phyloP scores from a whole-genome alignment of 1,140 invertebrate genomes.

The Harpegnathos saltator region DNA sequence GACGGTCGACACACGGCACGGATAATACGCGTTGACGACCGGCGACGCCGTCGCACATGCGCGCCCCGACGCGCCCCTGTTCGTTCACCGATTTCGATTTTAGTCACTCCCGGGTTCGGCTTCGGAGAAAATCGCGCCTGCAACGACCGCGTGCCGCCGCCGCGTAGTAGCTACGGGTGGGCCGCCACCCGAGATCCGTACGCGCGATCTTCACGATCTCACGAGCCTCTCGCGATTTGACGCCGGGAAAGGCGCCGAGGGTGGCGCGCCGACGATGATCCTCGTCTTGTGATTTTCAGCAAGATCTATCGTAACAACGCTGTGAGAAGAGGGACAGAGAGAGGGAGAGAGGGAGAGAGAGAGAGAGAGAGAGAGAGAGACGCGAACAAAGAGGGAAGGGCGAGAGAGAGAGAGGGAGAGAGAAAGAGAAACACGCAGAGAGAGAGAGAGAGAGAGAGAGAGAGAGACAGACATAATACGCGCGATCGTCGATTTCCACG shows the following conservation, averaged over 20 bases:
- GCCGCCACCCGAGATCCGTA: slow-evolving; percentile 23
- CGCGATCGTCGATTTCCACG: background rate
- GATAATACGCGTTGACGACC: slow-evolving; percentile 77
- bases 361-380: background rate
- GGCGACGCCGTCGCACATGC: slow-evolving; percentile 83
- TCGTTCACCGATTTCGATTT: slow-evolving; percentile 86
- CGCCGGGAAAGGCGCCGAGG: background rate
- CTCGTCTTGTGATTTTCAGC: slow-evolving; percentile 16
- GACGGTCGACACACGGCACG: slow-evolving; percentile 63
- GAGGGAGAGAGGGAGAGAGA: background rate
- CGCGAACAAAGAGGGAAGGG: no score
- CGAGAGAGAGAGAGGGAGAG: slow-evolving; percentile 26
- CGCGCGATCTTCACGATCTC: slow-evolving; percentile 39
- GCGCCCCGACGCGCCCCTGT: slow-evolving; percentile 78
- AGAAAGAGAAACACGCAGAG: background rate
- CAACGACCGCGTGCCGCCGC: slow-evolving; percentile 47
- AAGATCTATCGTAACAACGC: slow-evolving; percentile 29
- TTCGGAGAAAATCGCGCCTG: slow-evolving; percentile 82
- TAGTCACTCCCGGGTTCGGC: slow-evolving; percentile 85
- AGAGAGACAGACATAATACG: no score
- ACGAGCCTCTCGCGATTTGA: background rate
- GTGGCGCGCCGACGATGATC: slow-evolving; percentile 44
- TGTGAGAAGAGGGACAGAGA: slow-evolving; percentile 40
- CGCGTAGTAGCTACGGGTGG: slow-evolving; percentile 39
- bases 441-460: slow-evolving; percentile 26